Base-by-base conservation (phyloP, 2,888 invertebrate genomes). In the Kryphioiulus occultus region DNA sequence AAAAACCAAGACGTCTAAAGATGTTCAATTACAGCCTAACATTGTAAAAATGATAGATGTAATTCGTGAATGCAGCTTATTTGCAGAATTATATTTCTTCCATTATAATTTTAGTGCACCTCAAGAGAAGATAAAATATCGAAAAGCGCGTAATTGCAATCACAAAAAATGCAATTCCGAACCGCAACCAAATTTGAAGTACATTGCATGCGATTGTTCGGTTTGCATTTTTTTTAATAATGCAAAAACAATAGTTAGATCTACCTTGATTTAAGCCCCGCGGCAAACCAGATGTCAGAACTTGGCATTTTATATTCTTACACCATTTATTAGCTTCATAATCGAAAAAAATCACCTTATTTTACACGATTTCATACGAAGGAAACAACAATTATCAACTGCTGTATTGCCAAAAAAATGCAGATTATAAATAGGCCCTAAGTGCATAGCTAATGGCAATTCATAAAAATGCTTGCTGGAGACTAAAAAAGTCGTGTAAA, bases 261-360 rank as follows among this genome's bases (percentile, higher is more conserved):
- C 78, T 22, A 78, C 78, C 78, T 78, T 78, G 78, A 78, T 78
- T 78, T 78, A 78, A 78, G 78, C 78, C 78, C 78, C 26, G 22
- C 26, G 78, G 78, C 78, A 26, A 78, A 30, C 78, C 78, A 78
- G 78, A 78, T 78, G 78, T 78, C 78, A 78, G 30, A 78, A 78
- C 78, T 78, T 78, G 78, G 78, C 78, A 78, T 78, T 78, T 78
- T 78, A 78, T 78, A 78, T 78, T 78, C 78, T 78, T 30, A 78
- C 78, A 78, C 78, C 78, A 78, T 78, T 78, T 78, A 78, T 78
- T 78, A 78, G 78, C 78, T 78, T 5, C 30, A 78, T 78, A 78
- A 30, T 78, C 30, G 30, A 78, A 68, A 78, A 78, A 78, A 78
- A 78, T 78, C 30, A 78, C 78, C 30, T 78, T 78, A 78, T 78